Evolutionary conservation across 2,888 invertebrate species (phyloP).

Genomic region (Zaprionus obscuricornis): DNA sequence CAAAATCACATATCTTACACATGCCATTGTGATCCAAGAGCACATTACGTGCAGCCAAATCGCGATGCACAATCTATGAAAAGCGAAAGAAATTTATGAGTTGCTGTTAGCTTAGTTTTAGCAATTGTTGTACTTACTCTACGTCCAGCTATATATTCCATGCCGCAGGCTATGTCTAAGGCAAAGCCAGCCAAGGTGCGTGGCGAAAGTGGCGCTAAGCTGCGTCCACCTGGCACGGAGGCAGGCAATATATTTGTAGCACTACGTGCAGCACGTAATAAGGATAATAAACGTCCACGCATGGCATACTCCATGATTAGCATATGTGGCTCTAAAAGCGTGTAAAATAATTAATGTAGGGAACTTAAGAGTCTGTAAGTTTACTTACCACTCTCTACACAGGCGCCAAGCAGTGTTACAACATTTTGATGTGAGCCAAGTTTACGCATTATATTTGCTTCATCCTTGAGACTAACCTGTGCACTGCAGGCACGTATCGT

Average conservation of each 20-base stretch:
- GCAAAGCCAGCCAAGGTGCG: slow-evolving; percentile 91
- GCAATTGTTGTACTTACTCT: slow-evolving; percentile 86
- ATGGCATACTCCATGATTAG: slow-evolving; percentile 94
- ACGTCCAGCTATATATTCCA: slow-evolving; percentile 92
- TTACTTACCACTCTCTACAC: slow-evolving; percentile 90
- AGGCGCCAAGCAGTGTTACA: slow-evolving; percentile 91
- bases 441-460: slow-evolving; percentile 93
- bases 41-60: slow-evolving; percentile 92
- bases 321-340: slow-evolving; percentile 89
- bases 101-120: neutral
- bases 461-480: slow-evolving; percentile 90
- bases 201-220: slow-evolving; percentile 82
- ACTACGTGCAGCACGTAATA: slow-evolving; percentile 86
- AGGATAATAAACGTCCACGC: slow-evolving; percentile 91
- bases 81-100: neutral
- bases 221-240: slow-evolving; percentile 83
- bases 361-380: neutral
- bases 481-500: slow-evolving; percentile 91
- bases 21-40: slow-evolving; percentile 93
- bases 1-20: slow-evolving; percentile 95
- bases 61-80: slow-evolving; percentile 91
- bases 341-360: neutral
- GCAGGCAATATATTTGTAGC: slow-evolving; percentile 84
- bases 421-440: slow-evolving; percentile 93
- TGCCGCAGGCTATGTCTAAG: slow-evolving; percentile 92